phyloP scores from a whole-genome alignment of 2,797 vertebrate species.

The Pangasius larnaudii region DNA sequence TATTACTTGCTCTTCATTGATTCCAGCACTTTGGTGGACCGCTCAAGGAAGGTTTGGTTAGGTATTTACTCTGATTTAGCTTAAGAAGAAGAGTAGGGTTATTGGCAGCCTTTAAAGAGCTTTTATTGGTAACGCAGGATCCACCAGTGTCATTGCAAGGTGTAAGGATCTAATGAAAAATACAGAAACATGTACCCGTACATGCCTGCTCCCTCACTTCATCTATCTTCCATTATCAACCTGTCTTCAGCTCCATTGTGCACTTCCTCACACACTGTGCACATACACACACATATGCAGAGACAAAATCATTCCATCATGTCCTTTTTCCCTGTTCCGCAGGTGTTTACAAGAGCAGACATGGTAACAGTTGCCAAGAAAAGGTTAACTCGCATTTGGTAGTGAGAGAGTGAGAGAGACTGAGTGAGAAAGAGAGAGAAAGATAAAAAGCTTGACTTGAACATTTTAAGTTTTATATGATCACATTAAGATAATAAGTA shows the following conservation, averaged over 20 bases:
- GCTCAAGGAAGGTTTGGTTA: background rate
- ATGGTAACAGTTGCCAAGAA: slow-evolving; percentile 18
- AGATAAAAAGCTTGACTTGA: background rate
- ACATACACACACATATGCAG: slow-evolving; percentile 14
- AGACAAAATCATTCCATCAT: slow-evolving; percentile 8
- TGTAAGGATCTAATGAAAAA: background rate
- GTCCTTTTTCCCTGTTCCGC: slow-evolving; percentile 31
- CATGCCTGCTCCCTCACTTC: background rate
- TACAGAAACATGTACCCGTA: background rate
- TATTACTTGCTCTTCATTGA: too few relatives aligned
- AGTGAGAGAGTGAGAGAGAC: background rate
- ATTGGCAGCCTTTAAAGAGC: background rate
- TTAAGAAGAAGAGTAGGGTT: background rate
- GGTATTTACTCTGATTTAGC: background rate
- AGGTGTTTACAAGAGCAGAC: slow-evolving; percentile 28
- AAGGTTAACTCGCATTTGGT: slow-evolving; percentile 11
- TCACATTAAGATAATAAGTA: background rate
- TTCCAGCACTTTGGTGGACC: too few relatives aligned
- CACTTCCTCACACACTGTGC: background rate
- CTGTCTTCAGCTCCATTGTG: background rate
- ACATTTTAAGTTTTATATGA: background rate
- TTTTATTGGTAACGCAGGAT: background rate
- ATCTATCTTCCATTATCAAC: background rate
- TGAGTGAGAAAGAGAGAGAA: background rate
- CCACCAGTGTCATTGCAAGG: background rate